Conservation (phyloP, 2,888 invertebrate species). For the Agonopterix alstromeriana region DNA sequence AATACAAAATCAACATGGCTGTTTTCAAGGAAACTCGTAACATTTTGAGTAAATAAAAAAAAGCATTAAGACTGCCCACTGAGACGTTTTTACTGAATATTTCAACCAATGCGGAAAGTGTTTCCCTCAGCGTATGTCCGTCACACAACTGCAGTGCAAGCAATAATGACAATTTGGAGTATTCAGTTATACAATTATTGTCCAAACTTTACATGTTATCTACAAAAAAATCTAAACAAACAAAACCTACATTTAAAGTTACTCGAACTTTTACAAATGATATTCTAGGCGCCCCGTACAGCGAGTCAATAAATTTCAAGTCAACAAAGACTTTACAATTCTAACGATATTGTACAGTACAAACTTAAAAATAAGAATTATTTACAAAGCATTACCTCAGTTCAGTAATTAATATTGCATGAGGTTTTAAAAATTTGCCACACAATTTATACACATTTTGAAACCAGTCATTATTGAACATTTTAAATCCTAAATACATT, state of each 20-base stretch:
- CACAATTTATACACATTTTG: conserved; percentile 30
- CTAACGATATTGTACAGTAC: conserved; percentile 57
- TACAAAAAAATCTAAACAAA: conserved; percentile 44
- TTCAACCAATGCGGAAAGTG: neutral
- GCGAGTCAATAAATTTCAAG: conserved; percentile 22
- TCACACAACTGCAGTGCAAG: conserved; percentile 14
- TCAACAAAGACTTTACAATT: conserved; percentile 32
- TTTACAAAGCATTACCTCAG: conserved; percentile 64
- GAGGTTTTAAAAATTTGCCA: conserved; percentile 36
- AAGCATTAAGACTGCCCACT: neutral
- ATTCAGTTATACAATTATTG: conserved; percentile 61
- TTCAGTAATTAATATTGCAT: conserved; percentile 36
- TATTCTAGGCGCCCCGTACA: conserved; percentile 12
- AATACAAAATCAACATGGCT: conserved; percentile 47
- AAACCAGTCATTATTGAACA: conserved; percentile 29
- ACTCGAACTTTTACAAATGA: conserved; percentile 11
- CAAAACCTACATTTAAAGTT: conserved; percentile 23
- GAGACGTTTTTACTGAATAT: neutral
- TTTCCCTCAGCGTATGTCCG: conserved; percentile 1
- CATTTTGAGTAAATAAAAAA: conserved; percentile 1
- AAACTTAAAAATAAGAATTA: conserved; percentile 66
- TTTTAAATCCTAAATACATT: conserved; percentile 23
- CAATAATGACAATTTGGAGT: conserved; percentile 32
- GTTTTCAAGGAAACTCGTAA: conserved; percentile 21
- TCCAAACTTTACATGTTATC: conserved; percentile 67